Conservation (phyloP, 2,113 vertebrate genomes). For the Platichthys flesus region DNA sequence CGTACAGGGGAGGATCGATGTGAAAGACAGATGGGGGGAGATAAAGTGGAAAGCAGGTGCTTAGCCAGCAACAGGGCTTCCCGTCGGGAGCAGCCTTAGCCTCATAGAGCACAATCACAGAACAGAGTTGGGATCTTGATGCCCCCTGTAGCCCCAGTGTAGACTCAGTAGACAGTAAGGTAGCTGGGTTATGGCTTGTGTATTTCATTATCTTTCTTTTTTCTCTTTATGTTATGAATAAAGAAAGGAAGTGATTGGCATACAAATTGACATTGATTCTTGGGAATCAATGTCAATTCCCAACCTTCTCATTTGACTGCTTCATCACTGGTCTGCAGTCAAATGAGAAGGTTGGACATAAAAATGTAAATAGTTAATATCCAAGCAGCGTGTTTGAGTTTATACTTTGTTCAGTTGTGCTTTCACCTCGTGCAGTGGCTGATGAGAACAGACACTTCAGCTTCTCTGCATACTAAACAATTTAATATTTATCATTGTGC, state of each 20-base stretch:
- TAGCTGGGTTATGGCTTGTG: background rate
- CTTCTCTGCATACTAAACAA: background rate
- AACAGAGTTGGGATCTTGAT: conserved; percentile 26
- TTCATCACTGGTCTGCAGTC: too few relatives aligned
- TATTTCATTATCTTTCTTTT: background rate
- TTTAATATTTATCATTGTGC: background rate
- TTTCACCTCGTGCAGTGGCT: conserved; percentile 3
- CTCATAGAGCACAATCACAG: conserved; percentile 5
- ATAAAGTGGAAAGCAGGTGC: conserved; percentile 52
- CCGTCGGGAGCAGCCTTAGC: conserved; percentile 35
- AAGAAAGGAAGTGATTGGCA: background rate
- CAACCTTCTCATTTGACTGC: too few relatives aligned
- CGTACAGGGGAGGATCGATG: conserved; percentile 60
- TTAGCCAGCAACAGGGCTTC: conserved; percentile 63
- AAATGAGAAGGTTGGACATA: background rate
- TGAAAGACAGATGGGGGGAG: conserved; percentile 59
- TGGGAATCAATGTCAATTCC: too few relatives aligned
- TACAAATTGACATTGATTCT: background rate
- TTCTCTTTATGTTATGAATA: background rate
- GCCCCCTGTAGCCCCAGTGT: background rate
- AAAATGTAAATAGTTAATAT: conserved; percentile 3
- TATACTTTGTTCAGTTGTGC: background rate
- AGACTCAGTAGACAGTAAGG: conserved; percentile 2
- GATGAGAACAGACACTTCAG: conserved; percentile 21
- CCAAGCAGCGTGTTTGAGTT: background rate